These are phyloP conservation scores for Drosophila saltans DNA, from an alignment of 1,140 invertebrate species.

Conservation along the genomic window DNA sequence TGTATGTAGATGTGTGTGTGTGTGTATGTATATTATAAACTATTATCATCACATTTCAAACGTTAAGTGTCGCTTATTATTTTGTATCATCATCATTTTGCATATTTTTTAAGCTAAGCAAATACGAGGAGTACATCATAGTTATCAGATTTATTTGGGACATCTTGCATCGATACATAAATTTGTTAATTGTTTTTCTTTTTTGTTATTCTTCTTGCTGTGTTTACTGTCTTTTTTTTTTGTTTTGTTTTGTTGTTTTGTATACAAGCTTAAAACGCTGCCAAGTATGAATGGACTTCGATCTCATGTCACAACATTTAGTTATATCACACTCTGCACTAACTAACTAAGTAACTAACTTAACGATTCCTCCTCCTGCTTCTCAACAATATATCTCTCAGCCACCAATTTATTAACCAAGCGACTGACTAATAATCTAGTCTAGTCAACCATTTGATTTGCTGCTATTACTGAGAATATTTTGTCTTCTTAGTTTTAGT, in stretches of 20 bases:
- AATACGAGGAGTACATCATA: conserved; percentile 71
- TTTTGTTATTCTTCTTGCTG: not conserved
- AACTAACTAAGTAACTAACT: conserved; percentile 12
- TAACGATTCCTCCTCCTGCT: not conserved
- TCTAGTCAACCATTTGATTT: conserved; percentile 2
- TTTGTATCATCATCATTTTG: conserved; percentile 36
- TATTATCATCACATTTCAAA: conserved; percentile 81
- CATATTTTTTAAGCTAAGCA: conserved; percentile 69
- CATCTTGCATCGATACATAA: not conserved
- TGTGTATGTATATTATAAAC: conserved; percentile 72
- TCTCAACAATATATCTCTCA: not conserved
- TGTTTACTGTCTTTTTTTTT: not conserved
- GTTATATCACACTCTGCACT: conserved; percentile 28
- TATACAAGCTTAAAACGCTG: conserved; percentile 71
- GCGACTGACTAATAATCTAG: not conserved
- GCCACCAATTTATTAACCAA: conserved; percentile 5
- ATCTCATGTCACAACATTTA: conserved; percentile 28
- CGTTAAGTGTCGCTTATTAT: conserved; percentile 69
- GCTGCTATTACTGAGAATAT: conserved; percentile 7
- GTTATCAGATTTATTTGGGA: conserved; percentile 20
- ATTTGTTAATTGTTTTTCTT: not conserved
- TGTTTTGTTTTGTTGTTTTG: conserved; percentile 37
- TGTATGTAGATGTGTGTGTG: conserved; percentile 30
- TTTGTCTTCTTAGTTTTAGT: conserved; percentile 15
- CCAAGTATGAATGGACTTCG: conserved; percentile 52